Evolutionary conservation across 1,140 invertebrate species (phyloP).

Genomic region (Hylyphantes graminicola): DNA sequence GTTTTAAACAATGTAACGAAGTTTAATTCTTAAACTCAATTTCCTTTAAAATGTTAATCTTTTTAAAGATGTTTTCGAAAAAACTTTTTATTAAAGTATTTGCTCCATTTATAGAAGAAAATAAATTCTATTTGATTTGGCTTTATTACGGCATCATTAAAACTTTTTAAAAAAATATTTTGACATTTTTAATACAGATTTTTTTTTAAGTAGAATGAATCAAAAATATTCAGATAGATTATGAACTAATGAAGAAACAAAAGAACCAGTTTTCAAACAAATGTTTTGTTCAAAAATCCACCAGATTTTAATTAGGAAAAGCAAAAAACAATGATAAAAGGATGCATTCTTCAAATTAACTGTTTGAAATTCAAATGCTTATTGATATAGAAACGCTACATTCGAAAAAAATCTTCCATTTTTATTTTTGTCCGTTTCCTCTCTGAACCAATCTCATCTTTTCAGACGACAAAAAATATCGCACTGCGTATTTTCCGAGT

Average conservation of each 20-base stretch:
- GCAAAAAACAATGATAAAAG: background rate
- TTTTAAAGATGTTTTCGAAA: no score
- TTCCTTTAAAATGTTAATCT: no score
- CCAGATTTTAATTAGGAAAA: constrained; percentile 13
- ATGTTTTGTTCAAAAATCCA: background rate
- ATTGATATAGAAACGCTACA: constrained; percentile 23
- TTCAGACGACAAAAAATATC: constrained; percentile 41
- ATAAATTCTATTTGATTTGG: no score
- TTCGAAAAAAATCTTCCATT: background rate
- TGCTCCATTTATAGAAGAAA: no score
- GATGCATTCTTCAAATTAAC: constrained; percentile 33
- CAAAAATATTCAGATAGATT: background rate
- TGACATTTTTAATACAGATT: background rate
- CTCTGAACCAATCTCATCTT: constrained; percentile 40
- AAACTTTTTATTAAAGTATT: no score
- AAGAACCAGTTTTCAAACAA: background rate
- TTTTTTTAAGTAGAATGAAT: background rate
- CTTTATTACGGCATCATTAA: background rate
- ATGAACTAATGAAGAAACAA: background rate
- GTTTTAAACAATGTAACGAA: no score
- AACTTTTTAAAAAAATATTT: background rate
- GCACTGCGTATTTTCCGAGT: constrained; percentile 41
- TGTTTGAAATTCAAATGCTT: constrained; percentile 32
- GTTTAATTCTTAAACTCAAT: no score
- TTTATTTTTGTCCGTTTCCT: constrained; percentile 29